These are phyloP conservation scores for Diadema setosum DNA, from an alignment of 35 echinoderm and acorn worm genomes.

Conservation along the genomic window DNA sequence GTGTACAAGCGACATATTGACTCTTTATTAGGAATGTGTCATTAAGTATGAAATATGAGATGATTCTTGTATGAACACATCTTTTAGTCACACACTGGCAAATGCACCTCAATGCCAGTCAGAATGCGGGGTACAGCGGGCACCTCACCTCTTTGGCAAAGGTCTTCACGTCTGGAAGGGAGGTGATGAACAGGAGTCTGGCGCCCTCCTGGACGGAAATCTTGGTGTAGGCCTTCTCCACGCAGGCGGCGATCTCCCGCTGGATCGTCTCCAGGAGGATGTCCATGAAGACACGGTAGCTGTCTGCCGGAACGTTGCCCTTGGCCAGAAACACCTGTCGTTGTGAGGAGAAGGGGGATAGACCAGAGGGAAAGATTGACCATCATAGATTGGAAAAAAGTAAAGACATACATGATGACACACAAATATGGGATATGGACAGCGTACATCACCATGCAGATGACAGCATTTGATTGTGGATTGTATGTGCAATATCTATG, in stretches of 20 bases:
- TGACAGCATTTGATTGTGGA: no score
- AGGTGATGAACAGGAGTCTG: conserved; percentile 78
- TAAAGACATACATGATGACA: no score
- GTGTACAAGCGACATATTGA: no score
- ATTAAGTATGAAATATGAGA: no score
- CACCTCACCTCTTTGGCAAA: conserved; percentile 74
- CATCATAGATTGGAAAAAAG: not conserved
- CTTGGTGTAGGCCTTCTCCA: conserved; percentile 91
- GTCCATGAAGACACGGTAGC: conserved; percentile 96
- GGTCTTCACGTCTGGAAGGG: conserved; percentile 52
- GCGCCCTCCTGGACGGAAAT: conserved; percentile 88
- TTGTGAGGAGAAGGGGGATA: no score
- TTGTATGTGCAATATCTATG: no score
- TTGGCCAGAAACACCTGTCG: conserved; percentile 97
- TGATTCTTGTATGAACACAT: no score
- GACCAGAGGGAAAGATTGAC: not conserved
- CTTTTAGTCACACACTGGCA: no score
- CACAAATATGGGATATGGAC: no score
- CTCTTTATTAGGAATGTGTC: no score
- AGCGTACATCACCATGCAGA: no score
- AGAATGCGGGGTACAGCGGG: not conserved
- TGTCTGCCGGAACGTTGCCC: conserved; percentile 97
- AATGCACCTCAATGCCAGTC: no score
- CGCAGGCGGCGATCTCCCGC: conserved; percentile 89
- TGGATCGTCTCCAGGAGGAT: conserved; percentile 86